phyloP scores from a whole-genome alignment of 1,140 invertebrate species.

The Protaetia brevitarsis region DNA sequence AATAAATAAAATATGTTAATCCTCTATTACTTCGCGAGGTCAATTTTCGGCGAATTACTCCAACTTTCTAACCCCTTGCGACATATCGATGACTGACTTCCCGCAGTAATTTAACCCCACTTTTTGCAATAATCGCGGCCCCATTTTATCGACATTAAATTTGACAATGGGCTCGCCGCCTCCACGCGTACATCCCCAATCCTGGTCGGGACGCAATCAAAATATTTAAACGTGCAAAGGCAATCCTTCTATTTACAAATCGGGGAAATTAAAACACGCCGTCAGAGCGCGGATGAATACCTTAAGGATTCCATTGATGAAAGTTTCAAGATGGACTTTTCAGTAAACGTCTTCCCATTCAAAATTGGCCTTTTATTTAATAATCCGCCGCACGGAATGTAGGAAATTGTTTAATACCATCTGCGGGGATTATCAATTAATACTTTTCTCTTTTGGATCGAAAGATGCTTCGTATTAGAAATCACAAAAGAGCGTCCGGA shows the following conservation, averaged over 20 bases:
- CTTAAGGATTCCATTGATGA: neutral
- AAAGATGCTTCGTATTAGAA: too few species aligned
- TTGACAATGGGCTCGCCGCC: neutral
- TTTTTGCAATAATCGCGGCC: neutral
- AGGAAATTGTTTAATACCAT: too few species aligned
- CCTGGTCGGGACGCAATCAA: neutral
- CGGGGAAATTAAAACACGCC: neutral
- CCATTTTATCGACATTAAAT: neutral
- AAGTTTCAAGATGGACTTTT: neutral
- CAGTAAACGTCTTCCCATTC: neutral
- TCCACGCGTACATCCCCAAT: neutral
- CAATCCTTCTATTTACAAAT: neutral
- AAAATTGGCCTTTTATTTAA: too few species aligned
- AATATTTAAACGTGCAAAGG: neutral
- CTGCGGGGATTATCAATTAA: too few species aligned
- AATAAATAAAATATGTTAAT: neutral
- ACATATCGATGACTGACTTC: neutral
- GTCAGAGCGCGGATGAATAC: neutral
- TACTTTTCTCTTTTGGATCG: too few species aligned
- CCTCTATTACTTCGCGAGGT: neutral
- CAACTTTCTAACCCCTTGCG: neutral
- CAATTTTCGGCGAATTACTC: slow-evolving; percentile 2
- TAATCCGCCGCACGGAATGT: too few species aligned
- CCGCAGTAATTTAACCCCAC: neutral
- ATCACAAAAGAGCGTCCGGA: too few species aligned